Evolutionary conservation across 2,888 invertebrate genomes (phyloP).

Genomic region (Dryocosmus kuriphilus): DNA sequence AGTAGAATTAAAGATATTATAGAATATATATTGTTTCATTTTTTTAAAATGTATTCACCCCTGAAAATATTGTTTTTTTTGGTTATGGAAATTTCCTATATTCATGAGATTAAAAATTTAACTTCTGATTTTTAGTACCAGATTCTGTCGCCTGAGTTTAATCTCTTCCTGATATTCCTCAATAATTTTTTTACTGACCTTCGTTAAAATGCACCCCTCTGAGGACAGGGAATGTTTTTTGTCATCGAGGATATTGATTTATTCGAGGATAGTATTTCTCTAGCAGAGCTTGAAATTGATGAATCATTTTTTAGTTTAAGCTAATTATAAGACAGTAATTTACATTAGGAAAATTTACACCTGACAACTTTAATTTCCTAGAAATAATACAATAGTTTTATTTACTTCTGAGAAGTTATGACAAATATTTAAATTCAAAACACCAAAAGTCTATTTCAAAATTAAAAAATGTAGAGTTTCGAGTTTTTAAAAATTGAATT

Average conservation of each 20-base stretch:
- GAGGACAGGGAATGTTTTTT: conserved; percentile 3
- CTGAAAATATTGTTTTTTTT: background rate
- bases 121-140: background rate
- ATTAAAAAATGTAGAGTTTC: too few species aligned
- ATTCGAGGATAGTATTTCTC: background rate
- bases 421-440: too few species aligned
- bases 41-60: background rate
- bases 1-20: background rate
- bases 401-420: too few species aligned
- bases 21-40: too few species aligned
- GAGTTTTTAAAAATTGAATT: too few species aligned
- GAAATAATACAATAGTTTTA: too few species aligned
- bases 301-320: background rate
- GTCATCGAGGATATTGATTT: background rate
- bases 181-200: conserved; percentile 23
- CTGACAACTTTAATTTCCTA: too few species aligned
- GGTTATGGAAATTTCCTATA: background rate
- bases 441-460: too few species aligned
- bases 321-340: background rate
- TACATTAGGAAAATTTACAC: too few species aligned
- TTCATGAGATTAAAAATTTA: background rate
- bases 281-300: background rate
- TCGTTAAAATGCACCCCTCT: conserved; percentile 31
- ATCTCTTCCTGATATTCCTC: background rate
- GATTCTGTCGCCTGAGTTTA: background rate